phyloP scores from a whole-genome alignment of 2,888 invertebrate species.

The Endomychus coccineus region DNA sequence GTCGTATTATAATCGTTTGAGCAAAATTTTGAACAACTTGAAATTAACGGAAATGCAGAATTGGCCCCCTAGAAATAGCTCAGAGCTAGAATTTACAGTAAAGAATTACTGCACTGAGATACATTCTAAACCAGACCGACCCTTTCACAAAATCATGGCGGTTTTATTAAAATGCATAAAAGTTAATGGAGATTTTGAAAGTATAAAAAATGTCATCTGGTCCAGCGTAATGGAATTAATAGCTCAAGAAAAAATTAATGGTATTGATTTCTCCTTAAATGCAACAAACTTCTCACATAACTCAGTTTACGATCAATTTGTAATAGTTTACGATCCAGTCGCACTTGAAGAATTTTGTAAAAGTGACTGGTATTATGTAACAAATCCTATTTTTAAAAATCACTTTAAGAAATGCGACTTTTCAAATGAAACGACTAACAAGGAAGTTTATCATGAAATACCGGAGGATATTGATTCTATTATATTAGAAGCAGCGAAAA shows the following conservation, averaged over 20 bases:
- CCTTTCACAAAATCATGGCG: slow-evolving; percentile 47
- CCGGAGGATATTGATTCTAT: slow-evolving; percentile 17
- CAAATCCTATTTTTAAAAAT: slow-evolving; percentile 42
- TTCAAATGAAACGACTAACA: slow-evolving; percentile 4
- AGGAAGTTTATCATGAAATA: slow-evolving; percentile 9
- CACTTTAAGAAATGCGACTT: slow-evolving; percentile 28
- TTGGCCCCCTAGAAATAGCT: slow-evolving; percentile 45
- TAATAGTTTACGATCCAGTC: slow-evolving; percentile 52
- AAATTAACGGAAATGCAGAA: slow-evolving; percentile 48
- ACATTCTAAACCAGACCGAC: slow-evolving; percentile 47
- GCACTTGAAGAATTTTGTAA: slow-evolving; percentile 48
- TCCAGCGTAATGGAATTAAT: slow-evolving; percentile 50
- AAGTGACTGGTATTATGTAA: slow-evolving; percentile 53
- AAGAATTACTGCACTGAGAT: slow-evolving; percentile 48
- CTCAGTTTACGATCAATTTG: slow-evolving; percentile 32
- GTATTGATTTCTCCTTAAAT: slow-evolving; percentile 37
- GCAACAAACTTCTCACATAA: slow-evolving; percentile 29
- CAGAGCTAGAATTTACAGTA: slow-evolving; percentile 46
- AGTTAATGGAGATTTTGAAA: slow-evolving; percentile 41
- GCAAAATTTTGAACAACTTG: slow-evolving; percentile 49
- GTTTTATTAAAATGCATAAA: slow-evolving; percentile 39
- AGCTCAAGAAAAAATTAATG: slow-evolving; percentile 49
- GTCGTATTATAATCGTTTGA: slow-evolving; percentile 47
- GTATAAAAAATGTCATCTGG: slow-evolving; percentile 47
- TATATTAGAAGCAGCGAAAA: slow-evolving; percentile 6